A percentile compares a stretch with the other conserved stretches of the same genome.
These are phyloP conservation scores for Platysternon megacephalum DNA, from an alignment of 2,113 vertebrate genomes.

Conservation along the genomic window DNA sequence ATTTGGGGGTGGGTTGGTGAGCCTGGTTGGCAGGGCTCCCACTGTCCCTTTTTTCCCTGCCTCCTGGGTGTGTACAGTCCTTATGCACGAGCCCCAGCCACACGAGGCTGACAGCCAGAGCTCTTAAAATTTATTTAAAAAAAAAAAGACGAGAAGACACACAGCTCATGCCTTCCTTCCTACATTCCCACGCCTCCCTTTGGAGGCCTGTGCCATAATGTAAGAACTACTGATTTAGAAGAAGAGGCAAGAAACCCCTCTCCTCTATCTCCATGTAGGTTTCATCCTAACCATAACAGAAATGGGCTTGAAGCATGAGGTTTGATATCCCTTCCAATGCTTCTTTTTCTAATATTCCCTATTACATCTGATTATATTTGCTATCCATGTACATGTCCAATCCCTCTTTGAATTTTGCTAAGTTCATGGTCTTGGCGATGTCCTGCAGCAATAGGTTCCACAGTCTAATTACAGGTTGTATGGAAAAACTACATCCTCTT, in stretches of 20 bases:
- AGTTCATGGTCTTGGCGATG: neutral
- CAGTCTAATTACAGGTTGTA: neutral
- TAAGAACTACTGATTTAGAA: neutral
- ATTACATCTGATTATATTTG: neutral
- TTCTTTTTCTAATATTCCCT: accelerated
- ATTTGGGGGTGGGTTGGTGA: too few species aligned
- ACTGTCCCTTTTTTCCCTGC: too few species aligned
- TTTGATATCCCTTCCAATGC: neutral
- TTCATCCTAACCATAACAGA: neutral
- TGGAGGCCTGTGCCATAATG: too few species aligned
- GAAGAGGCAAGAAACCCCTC: neutral
- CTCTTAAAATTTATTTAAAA: too few species aligned
- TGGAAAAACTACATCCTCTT: neutral
- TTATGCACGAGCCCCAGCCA: too few species aligned
- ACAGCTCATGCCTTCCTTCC: too few species aligned
- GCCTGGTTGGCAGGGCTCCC: too few species aligned
- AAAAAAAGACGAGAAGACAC: too few species aligned
- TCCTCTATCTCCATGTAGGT: neutral
- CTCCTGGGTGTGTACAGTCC: too few species aligned
- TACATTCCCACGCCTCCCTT: too few species aligned
- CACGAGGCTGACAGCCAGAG: too few species aligned
- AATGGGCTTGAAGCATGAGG: neutral
- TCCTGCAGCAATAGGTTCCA: neutral
- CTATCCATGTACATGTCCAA: accelerated
- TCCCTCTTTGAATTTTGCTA: neutral